Conservation (phyloP, 2,888 invertebrate genomes). For the Fragum sueziense region DNA sequence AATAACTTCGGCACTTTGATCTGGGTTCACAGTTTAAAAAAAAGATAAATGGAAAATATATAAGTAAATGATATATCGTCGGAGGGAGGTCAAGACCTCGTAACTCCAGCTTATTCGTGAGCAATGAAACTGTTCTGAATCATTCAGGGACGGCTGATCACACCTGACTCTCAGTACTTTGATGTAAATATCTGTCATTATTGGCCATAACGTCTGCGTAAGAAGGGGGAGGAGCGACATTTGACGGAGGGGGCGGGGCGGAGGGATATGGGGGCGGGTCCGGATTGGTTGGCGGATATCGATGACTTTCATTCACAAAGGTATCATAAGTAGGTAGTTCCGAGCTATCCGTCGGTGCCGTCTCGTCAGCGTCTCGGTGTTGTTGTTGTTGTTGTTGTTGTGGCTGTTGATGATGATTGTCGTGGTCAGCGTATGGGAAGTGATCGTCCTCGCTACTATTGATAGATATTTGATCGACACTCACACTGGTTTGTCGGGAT, state of each 20-base stretch:
- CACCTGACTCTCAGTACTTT: no score
- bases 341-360: background rate
- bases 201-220: background rate
- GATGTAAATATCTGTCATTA: background rate
- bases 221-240: background rate
- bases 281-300: background rate
- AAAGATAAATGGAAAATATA: no score
- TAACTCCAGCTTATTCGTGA: no score
- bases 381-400: background rate
- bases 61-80: no score
- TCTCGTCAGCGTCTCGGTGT: background rate
- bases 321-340: slow-evolving; percentile 1
- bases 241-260: background rate
- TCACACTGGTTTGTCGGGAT: no score
- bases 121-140: no score
- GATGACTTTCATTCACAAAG: background rate
- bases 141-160: no score
- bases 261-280: background rate
- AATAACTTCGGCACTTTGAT: no score
- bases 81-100: no score
- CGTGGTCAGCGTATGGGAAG: background rate
- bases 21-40: no score
- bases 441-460: background rate
- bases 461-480: no score
- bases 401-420: background rate